A percentile compares a stretch with the other conserved stretches of the same genome.
These are phyloP conservation scores for Aphis craccivora DNA, from an alignment of 1,140 invertebrate genomes.

Conservation along the genomic window DNA sequence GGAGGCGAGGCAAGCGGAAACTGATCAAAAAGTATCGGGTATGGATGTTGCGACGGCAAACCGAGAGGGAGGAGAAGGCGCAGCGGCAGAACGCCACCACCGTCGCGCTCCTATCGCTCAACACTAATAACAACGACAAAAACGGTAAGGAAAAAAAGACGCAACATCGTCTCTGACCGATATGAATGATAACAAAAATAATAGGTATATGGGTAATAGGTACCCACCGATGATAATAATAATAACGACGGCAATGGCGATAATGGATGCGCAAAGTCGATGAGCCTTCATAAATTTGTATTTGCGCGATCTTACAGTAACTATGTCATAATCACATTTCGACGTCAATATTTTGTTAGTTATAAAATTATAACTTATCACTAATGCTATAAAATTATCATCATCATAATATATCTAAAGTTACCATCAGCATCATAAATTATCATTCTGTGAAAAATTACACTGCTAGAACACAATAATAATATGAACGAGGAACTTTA, in stretches of 20 bases:
- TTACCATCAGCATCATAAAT: not conserved
- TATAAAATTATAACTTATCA: not conserved
- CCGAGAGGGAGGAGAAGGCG: slow-evolving; percentile 61
- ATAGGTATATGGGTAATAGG: not conserved
- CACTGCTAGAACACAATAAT: not conserved
- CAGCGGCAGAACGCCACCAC: slow-evolving; percentile 62
- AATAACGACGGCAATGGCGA: not conserved
- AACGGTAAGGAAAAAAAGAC: slow-evolving; percentile 25
- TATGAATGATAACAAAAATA: not conserved
- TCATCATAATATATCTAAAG: not conserved
- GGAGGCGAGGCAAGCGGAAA: slow-evolving; percentile 82
- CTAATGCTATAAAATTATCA: not conserved
- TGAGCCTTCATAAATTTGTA: not conserved
- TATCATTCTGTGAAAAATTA: not conserved
- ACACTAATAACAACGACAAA: slow-evolving; percentile 53
- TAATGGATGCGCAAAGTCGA: not conserved
- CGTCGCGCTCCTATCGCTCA: slow-evolving; percentile 50
- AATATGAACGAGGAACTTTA: not conserved
- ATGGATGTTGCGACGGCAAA: slow-evolving; percentile 67
- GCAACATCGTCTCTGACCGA: not conserved
- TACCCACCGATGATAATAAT: not conserved
- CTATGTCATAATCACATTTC: not conserved
- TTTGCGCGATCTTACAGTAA: not conserved
- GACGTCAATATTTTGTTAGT: not conserved
- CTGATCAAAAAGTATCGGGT: slow-evolving; percentile 81